phyloP scores from a whole-genome alignment of 2,888 invertebrate species.

The Leptopilina drosophilae region DNA sequence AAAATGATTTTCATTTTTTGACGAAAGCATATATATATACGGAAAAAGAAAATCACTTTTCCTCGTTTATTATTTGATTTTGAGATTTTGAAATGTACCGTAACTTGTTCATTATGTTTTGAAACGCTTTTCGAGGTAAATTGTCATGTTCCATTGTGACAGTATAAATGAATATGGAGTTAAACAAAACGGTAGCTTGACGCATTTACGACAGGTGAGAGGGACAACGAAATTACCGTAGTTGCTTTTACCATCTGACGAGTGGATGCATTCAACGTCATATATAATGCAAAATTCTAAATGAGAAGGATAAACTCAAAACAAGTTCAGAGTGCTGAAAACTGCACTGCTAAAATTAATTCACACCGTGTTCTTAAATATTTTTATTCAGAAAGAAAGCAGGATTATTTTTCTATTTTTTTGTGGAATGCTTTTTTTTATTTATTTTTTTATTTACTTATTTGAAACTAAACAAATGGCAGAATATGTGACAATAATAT shows the following conservation, averaged over 20 bases:
- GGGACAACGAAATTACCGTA: conserved; percentile 10
- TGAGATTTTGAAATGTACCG: background rate
- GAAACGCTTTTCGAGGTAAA: background rate
- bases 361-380: background rate
- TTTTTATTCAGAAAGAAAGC: too few relatives aligned
- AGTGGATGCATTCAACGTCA: conserved; percentile 6
- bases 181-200: background rate
- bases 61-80: background rate
- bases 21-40: too few relatives aligned
- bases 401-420: too few relatives aligned
- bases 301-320: conserved; percentile 11
- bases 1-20: conserved; percentile 2
- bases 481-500: too few relatives aligned
- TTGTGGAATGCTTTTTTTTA: too few relatives aligned
- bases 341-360: background rate
- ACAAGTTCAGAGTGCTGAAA: background rate
- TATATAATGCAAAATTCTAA: conserved; percentile 25
- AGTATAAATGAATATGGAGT: conserved; percentile 14
- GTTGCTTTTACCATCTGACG: conserved; percentile 7
- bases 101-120: background rate
- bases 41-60: too few relatives aligned
- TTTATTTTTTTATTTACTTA: too few relatives aligned
- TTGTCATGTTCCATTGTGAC: conserved; percentile 21
- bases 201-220: conserved; percentile 25
- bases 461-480: too few relatives aligned